Percentiles rank a stretch among this genome's conserved stretches.
Evolutionary conservation across 2,888 invertebrate genomes (phyloP).

Genomic region (Diarsia mendica): DNA sequence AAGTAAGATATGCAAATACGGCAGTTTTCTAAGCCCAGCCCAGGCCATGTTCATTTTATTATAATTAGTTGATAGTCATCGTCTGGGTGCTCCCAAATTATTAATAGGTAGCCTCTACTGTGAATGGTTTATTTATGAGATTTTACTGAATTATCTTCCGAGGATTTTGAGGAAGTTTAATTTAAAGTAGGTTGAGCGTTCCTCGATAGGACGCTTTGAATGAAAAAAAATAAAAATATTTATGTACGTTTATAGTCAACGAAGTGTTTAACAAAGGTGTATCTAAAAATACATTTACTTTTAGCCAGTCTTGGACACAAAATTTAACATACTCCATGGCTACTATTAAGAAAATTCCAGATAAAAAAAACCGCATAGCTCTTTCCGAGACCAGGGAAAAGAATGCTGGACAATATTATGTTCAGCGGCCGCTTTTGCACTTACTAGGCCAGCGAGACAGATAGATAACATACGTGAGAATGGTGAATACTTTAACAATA

Average conservation of each 20-base stretch:
- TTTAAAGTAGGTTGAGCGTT: background rate
- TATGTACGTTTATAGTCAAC: background rate
- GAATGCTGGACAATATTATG: background rate
- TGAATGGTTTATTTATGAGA: constrained; percentile 48
- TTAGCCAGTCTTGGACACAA: background rate
- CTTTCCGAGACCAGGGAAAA: background rate
- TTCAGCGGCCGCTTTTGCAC: background rate
- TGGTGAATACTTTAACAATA: background rate
- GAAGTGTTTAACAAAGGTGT: background rate
- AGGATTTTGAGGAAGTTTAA: constrained; percentile 7
- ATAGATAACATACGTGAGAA: background rate
- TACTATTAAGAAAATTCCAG: background rate
- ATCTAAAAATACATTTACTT: background rate
- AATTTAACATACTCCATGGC: background rate
- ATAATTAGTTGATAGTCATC: constrained; percentile 70
- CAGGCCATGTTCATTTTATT: constrained; percentile 70
- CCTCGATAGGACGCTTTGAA: background rate
- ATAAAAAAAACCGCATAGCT: background rate
- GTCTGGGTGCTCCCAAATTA: constrained; percentile 41
- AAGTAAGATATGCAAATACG: constrained; percentile 81
- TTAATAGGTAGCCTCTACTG: constrained; percentile 52
- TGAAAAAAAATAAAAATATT: too few relatives aligned
- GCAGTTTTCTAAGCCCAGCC: constrained; percentile 69
- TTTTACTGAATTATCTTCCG: constrained; percentile 37
- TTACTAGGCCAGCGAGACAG: background rate